These are phyloP conservation scores for Platygyra sinensis DNA, from an alignment of 64 coral and sea anemone genomes.

Conservation along the genomic window DNA sequence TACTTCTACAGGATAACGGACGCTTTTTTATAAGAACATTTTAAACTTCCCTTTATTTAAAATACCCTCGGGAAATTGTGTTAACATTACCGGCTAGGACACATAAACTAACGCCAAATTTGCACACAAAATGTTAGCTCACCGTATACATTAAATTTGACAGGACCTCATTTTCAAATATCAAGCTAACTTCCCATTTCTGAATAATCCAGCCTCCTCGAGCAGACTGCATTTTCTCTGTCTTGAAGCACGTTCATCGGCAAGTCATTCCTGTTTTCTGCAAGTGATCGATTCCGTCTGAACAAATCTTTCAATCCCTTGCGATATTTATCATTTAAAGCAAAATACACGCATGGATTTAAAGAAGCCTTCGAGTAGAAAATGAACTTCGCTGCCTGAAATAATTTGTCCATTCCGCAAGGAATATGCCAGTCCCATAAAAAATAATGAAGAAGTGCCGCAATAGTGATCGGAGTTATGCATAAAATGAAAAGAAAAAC, in stretches of 20 bases:
- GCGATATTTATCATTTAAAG: constrained; percentile 59
- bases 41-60: too few species aligned
- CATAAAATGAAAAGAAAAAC: constrained; percentile 16
- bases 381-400: background rate
- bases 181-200: too few species aligned
- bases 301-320: constrained; percentile 25
- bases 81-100: too few species aligned
- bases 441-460: background rate
- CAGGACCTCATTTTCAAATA: too few species aligned
- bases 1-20: too few species aligned
- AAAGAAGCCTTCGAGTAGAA: constrained; percentile 40
- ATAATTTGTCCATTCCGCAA: background rate
- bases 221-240: too few species aligned
- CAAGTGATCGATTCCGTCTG: background rate
- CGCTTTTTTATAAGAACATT: too few species aligned
- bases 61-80: too few species aligned
- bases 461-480: constrained; percentile 7
- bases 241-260: background rate
- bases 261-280: background rate
- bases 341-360: constrained; percentile 49
- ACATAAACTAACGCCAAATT: too few species aligned
- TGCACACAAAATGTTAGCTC: too few species aligned
- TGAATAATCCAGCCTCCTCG: too few species aligned
- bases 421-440: background rate
- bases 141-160: too few species aligned